Evolutionary conservation across 1,140 invertebrate species (phyloP).

Genomic region (Thaumetopoea pityocampa): DNA sequence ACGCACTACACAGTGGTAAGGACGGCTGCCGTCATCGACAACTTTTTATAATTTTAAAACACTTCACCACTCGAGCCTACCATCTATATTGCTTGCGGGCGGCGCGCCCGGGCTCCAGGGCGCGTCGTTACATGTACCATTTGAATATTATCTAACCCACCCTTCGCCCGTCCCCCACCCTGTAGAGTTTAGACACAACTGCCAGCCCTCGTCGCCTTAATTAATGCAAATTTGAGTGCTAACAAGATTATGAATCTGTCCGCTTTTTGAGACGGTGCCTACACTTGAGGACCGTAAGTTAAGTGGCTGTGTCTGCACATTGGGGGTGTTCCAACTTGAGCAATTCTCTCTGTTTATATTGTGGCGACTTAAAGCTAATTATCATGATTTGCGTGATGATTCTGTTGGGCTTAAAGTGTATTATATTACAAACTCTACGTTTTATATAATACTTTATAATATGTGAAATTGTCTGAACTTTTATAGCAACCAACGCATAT

Average conservation of each 20-base stretch:
- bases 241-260: constrained; percentile 73
- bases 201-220: constrained; percentile 61
- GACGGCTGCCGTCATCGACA: no score
- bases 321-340: no score
- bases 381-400: no score
- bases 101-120: constrained; percentile 42
- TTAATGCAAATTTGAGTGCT: constrained; percentile 75
- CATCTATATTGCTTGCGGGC: constrained; percentile 67
- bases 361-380: no score
- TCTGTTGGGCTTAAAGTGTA: no score
- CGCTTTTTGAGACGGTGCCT: constrained; percentile 53
- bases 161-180: constrained; percentile 11
- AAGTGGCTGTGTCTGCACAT: constrained; percentile 50
- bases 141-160: constrained; percentile 71
- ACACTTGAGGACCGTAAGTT: constrained; percentile 48
- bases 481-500: no score
- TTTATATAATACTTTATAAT: no score
- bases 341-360: no score
- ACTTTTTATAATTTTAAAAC: constrained; percentile 9
- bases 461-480: no score
- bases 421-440: no score
- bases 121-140: constrained; percentile 72
- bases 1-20: no score
- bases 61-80: constrained; percentile 34
- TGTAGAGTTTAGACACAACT: constrained; percentile 51